These are phyloP conservation scores for Drosophila recens DNA, from an alignment of 2,888 invertebrate species.

Conservation along the genomic window DNA sequence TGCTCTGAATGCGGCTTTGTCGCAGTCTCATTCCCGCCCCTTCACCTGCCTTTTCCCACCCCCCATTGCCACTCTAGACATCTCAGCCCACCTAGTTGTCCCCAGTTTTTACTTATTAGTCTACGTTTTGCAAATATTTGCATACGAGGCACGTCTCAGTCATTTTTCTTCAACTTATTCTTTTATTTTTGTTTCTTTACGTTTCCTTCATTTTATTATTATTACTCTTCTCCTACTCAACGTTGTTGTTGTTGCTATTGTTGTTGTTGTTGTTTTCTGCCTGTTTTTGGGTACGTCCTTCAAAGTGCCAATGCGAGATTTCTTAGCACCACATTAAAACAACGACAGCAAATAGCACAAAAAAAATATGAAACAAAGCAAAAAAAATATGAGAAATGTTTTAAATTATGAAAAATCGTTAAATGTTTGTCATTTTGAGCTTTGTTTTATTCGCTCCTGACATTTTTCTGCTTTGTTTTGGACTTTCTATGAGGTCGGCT, in stretches of 20 bases:
- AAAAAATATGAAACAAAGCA: conserved; percentile 22
- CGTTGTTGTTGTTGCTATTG: conserved; percentile 13
- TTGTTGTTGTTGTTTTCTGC: conserved; percentile 25
- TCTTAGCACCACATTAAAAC: conserved; percentile 74
- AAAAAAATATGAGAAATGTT: conserved; percentile 26
- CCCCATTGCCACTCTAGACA: conserved; percentile 10
- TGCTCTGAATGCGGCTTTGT: conserved; percentile 48
- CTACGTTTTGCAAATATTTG: conserved; percentile 80
- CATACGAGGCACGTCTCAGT: conserved; percentile 81
- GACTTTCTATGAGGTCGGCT: conserved; percentile 8
- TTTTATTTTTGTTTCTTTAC: conserved; percentile 53
- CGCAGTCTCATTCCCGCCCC: conserved; percentile 11
- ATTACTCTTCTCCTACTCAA: conserved; percentile 28
- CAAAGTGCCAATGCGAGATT: conserved; percentile 74
- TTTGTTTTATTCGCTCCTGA: conserved; percentile 7
- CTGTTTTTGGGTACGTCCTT: conserved; percentile 38
- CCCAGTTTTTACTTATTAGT: conserved; percentile 71
- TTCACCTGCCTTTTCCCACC: too few species aligned
- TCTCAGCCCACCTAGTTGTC: conserved; percentile 13
- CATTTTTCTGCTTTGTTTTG: conserved; percentile 2
- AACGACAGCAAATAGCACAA: conserved; percentile 51
- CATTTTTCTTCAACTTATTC: conserved; percentile 70
- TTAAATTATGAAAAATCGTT: conserved; percentile 48
- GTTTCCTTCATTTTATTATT: conserved; percentile 66
- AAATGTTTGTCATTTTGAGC: conserved; percentile 19